Evolutionary conservation across 2,888 invertebrate species (phyloP), one percentile per base, ranked within the genome.

Genomic region (Drosophila putrida): DNA sequence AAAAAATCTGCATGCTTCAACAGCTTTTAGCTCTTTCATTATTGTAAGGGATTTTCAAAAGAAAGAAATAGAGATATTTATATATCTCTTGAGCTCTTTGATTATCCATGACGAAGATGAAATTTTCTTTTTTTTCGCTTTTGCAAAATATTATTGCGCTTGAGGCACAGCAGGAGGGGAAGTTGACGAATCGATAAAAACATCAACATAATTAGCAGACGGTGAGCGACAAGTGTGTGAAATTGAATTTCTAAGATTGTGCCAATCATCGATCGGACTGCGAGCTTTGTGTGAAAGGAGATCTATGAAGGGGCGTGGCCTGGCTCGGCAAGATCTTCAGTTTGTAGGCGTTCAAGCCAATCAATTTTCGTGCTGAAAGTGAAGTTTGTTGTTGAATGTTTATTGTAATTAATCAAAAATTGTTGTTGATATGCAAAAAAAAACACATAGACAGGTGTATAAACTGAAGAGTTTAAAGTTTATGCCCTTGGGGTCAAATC

Each of bases 181-280:
- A 38, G 59, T 41, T 39, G 36, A n/a, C 28, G 36, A 55, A 75
- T 78, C 72, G 72, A 78, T 78, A 72, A 73, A 71, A 80, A 64
- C 75, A 80, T 75, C 59, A 75, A 54, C 72, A 69, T 74, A 73
- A 75, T 88, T 80, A 77, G 67, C 61, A 36, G 51, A 36, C 28
- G 51, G 49, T 72, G 82, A 79, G 61, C 71, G 88, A 83, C 89
- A 85, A 83, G 84, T 85, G 89, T 85, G 84, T 79, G 73, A 85
- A 86, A 77, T 86, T 83, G 46, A 69, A 68, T 86, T 88, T 75
- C 72, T 36, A 49, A 62, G 49, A 39, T 54, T 58, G 27, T 47
- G 60, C 64, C 58, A 61, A 67, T 68, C 76, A 75, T 71, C 39
- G 28, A 28, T 36, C 44, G 44, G 2, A 25, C 10, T 38, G 43